Conservation (phyloP, 2,888 invertebrate species). For the Alloscopus bannaensis region DNA sequence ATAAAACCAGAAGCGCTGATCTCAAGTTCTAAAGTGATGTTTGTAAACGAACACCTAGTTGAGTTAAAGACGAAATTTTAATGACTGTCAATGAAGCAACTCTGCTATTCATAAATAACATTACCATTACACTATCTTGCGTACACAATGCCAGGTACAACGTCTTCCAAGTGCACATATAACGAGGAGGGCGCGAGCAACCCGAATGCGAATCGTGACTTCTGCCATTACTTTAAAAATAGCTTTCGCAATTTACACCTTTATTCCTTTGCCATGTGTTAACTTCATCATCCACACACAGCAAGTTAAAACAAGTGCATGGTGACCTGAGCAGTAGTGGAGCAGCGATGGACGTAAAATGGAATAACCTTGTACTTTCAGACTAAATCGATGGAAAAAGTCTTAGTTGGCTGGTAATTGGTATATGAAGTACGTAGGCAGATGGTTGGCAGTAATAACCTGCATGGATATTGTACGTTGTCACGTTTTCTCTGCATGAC, state of each 20-base stretch:
- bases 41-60: background rate
- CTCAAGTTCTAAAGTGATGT: background rate
- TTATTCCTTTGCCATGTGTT: too few species aligned
- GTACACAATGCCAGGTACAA: too few species aligned
- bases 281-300: background rate
- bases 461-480: too few species aligned
- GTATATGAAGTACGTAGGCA: too few species aligned
- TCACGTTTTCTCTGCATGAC: constrained; percentile 21
- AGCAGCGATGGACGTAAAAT: background rate
- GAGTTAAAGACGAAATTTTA: background rate
- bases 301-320: background rate
- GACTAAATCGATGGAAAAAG: constrained; percentile 4
- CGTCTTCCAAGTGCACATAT: background rate
- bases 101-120: too few species aligned
- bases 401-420: constrained; percentile 17
- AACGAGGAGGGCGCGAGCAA: background rate
- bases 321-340: background rate
- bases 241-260: constrained; percentile 12
- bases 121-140: too few species aligned
- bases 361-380: constrained; percentile 3
- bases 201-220: background rate
- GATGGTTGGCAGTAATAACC: too few species aligned
- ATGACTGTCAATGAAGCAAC: background rate
- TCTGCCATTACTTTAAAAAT: constrained; percentile 12
- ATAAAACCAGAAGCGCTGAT: too few species aligned